Percentiles rank a stretch among this genome's conserved stretches.
Evolutionary conservation across 2,113 vertebrate genomes (phyloP).

Genomic region (Carlito syrichta): DNA sequence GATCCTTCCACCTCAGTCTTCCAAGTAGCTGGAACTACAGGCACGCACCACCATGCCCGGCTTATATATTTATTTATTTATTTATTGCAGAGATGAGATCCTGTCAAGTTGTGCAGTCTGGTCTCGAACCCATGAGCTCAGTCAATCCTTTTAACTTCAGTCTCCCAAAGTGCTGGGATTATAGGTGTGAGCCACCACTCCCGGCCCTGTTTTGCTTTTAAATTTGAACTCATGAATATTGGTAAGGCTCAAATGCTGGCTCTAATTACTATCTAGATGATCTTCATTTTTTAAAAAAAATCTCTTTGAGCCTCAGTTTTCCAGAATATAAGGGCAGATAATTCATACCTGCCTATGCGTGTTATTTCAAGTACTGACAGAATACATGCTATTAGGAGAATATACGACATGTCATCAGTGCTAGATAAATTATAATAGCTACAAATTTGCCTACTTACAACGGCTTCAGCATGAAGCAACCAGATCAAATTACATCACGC

Average conservation of each 20-base stretch:
- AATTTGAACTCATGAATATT: not conserved
- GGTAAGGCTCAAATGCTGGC: not conserved
- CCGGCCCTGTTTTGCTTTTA: not conserved
- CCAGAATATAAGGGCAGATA: not conserved
- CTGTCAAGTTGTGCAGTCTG: no score
- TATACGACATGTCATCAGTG: not conserved
- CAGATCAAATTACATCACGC: not conserved
- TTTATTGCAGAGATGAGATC: no score
- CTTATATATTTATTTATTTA: no score
- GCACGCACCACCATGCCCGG: no score
- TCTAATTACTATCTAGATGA: not conserved
- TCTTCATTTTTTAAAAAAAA: not conserved
- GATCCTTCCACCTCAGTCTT: no score
- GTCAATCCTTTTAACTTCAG: no score
- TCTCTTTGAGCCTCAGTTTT: not conserved
- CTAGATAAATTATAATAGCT: not conserved
- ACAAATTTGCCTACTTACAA: not conserved
- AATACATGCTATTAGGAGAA: not conserved
- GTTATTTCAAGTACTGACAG: slow-evolving; percentile 17
- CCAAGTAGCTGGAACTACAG: no score
- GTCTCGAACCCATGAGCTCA: no score
- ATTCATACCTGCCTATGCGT: not conserved
- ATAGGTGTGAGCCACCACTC: no score
- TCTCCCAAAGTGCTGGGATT: no score
- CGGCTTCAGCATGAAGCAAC: not conserved